phyloP scores from a whole-genome alignment of 2,888 invertebrate species.

The Aspidiotus rigidus region DNA sequence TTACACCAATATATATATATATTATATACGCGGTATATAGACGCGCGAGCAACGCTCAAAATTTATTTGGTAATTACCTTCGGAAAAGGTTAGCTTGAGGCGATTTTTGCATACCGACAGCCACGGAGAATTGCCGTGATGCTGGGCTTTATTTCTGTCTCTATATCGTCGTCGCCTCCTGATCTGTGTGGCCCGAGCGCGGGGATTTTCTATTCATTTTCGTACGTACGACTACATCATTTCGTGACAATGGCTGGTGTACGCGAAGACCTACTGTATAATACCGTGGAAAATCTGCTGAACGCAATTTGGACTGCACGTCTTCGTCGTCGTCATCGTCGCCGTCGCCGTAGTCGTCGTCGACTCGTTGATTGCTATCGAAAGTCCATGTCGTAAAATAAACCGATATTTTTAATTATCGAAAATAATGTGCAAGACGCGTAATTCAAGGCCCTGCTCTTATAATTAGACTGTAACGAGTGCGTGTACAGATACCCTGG shows the following conservation, averaged over 20 bases:
- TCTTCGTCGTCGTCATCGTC: background rate
- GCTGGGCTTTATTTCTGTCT: background rate
- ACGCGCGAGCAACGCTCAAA: background rate
- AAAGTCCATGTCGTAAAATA: conserved; percentile 5
- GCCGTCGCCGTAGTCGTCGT: conserved; percentile 2
- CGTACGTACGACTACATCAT: background rate
- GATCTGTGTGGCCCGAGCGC: background rate
- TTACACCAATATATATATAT: background rate
- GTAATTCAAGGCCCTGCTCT: background rate
- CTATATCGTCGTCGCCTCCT: conserved; percentile 2
- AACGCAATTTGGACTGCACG: background rate
- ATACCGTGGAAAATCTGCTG: background rate
- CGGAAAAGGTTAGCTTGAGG: conserved; percentile 29
- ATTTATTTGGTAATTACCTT: conserved; percentile 23
- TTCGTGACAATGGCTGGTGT: background rate
- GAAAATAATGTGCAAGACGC: background rate
- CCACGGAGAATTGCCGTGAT: background rate
- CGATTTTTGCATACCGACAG: conserved; percentile 32
- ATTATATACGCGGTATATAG: background rate
- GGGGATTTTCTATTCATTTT: background rate
- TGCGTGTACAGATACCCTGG: background rate
- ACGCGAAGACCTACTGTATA: background rate
- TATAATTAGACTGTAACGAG: background rate
- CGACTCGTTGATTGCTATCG: background rate
- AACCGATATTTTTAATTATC: conserved; percentile 2